phyloP scores from a whole-genome alignment of 2,113 vertebrate genomes.

The Anser cygnoides region DNA sequence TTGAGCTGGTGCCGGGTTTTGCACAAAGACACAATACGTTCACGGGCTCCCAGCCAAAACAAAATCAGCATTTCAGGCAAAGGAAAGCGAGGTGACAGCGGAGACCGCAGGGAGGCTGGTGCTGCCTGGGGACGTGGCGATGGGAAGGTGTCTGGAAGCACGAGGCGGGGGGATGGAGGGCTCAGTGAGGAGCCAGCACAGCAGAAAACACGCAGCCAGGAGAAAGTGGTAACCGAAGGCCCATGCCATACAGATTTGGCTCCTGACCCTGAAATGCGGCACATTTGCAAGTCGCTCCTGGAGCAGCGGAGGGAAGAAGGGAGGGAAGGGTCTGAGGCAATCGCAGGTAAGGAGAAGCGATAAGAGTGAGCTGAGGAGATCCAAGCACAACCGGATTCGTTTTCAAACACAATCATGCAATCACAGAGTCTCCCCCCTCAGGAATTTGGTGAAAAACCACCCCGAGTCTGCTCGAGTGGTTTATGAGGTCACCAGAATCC shows the following conservation, averaged over 20 bases:
- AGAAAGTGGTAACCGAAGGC: not conserved
- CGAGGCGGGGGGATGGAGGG: not conserved
- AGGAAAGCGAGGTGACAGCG: not conserved
- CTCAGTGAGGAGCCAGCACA: accelerated
- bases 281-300: not conserved
- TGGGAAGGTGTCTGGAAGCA: not conserved
- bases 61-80: not conserved
- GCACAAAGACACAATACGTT: not conserved
- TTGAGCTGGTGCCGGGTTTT: not conserved
- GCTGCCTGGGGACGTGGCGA: not conserved
- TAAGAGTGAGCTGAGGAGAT: not conserved
- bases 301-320: not conserved
- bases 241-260: not conserved
- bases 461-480: not conserved
- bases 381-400: not conserved
- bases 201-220: not conserved
- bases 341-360: not conserved
- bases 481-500: constrained; percentile 40
- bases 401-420: not conserved
- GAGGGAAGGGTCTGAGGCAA: not conserved
- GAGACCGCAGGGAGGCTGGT: not conserved
- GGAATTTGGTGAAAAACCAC: not conserved
- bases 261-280: not conserved
- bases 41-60: not conserved
- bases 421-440: not conserved